phyloP scores from a whole-genome alignment of 1,140 invertebrate genomes.

The Ephestia elutella region DNA sequence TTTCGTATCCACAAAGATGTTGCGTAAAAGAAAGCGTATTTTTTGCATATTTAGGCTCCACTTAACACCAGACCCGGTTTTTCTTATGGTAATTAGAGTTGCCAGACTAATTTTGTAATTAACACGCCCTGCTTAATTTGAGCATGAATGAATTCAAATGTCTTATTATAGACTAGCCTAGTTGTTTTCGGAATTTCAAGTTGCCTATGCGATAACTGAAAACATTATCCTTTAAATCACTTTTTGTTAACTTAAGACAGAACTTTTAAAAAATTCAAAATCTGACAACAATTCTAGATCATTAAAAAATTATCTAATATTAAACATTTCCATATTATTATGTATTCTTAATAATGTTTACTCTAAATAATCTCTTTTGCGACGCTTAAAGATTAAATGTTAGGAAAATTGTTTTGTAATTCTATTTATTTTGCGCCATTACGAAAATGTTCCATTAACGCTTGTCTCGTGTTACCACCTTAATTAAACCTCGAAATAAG shows the following conservation, averaged over 20 bases:
- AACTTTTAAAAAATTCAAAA: too few relatives aligned
- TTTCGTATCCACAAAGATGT: background rate
- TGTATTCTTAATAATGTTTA: background rate
- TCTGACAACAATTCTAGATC: too few relatives aligned
- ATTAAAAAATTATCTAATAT: too few relatives aligned
- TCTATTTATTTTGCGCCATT: slow-evolving; percentile 1
- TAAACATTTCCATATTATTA: background rate
- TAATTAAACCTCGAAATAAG: background rate
- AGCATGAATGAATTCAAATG: background rate
- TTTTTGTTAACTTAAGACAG: too few relatives aligned
- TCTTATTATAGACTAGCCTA: background rate
- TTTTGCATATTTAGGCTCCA: slow-evolving; percentile 21
- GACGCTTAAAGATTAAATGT: background rate
- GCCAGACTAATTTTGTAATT: slow-evolving; percentile 21
- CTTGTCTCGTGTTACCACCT: background rate
- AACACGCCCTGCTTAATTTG: slow-evolving; percentile 15
- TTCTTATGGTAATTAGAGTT: slow-evolving; percentile 38
- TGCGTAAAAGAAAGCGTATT: background rate
- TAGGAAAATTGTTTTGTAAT: slow-evolving; percentile 1
- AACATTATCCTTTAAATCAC: too few relatives aligned
- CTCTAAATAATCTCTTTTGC: background rate
- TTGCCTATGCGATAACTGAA: too few relatives aligned
- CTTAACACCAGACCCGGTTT: slow-evolving; percentile 45
- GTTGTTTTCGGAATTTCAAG: too few relatives aligned
- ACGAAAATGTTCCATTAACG: slow-evolving; percentile 2